A percentile compares a stretch with the other conserved stretches of the same genome.
phyloP scores from a whole-genome alignment of 2,888 invertebrate species.

The Resseliella maxima region DNA sequence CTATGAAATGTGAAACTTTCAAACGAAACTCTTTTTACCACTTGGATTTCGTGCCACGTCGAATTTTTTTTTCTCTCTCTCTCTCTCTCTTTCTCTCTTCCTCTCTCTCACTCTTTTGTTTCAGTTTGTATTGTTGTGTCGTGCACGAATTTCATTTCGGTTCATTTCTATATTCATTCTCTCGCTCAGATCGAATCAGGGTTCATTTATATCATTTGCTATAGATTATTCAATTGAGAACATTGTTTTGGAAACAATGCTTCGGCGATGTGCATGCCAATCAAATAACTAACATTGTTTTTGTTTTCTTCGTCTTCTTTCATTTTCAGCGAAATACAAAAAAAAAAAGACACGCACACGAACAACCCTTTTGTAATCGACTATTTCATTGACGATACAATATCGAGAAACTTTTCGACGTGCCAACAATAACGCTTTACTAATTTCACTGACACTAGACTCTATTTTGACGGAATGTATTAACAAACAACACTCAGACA shows the following conservation, averaged over 20 bases:
- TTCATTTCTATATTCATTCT: background rate
- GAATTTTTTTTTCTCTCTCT: background rate
- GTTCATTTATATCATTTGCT: slow-evolving; percentile 47
- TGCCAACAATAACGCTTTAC: slow-evolving; percentile 39
- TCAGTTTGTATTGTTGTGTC: background rate
- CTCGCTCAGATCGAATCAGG: background rate
- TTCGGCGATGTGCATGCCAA: slow-evolving; percentile 4
- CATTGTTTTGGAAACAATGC: slow-evolving; percentile 26
- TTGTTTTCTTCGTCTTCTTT: too few species aligned
- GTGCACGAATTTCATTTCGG: background rate
- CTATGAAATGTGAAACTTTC: background rate
- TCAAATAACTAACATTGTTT: slow-evolving; percentile 30
- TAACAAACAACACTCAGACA: background rate
- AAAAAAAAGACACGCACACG: background rate
- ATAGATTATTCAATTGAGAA: slow-evolving; percentile 44
- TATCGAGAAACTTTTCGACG: slow-evolving; percentile 32
- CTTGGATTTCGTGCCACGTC: background rate
- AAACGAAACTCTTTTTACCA: background rate
- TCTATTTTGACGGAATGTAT: background rate
- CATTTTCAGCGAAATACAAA: background rate
- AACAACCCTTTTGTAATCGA: background rate
- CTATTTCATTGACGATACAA: background rate
- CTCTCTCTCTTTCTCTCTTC: background rate
- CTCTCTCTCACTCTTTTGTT: too few species aligned
- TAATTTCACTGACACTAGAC: slow-evolving; percentile 19